Evolutionary conservation across 2,797 vertebrate species (phyloP).

Genomic region (Poeciliopsis gracilis): DNA sequence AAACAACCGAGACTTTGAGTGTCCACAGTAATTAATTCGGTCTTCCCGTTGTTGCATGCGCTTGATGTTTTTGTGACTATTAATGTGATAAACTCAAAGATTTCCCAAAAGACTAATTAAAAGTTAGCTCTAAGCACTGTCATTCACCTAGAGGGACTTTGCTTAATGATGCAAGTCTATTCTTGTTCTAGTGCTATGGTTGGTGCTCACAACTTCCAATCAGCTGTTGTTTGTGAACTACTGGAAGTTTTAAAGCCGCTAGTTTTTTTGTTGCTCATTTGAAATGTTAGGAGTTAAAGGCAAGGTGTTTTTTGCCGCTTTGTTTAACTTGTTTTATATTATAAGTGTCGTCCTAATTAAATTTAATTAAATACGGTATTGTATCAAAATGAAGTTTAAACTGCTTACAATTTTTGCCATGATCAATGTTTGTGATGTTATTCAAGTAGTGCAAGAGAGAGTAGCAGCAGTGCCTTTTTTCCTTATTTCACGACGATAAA

Average conservation of each 20-base stretch:
- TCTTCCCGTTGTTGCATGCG: background rate
- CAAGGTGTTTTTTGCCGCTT: background rate
- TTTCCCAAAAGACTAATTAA: conserved; percentile 65
- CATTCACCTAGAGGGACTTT: conserved; percentile 20
- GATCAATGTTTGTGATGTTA: background rate
- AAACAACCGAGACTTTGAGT: background rate
- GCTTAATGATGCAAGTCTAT: conserved; percentile 29
- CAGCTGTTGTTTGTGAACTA: conserved; percentile 19
- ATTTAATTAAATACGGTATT: background rate
- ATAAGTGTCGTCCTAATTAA: background rate
- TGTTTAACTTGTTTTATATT: background rate
- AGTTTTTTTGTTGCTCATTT: background rate
- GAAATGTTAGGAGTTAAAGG: background rate
- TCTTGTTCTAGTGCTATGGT: conserved; percentile 30
- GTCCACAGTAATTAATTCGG: conserved; percentile 1
- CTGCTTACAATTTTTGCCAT: background rate
- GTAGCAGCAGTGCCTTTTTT: background rate
- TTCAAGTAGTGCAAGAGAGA: background rate
- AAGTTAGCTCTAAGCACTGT: conserved; percentile 10
- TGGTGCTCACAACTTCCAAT: conserved; percentile 14
- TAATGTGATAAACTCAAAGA: conserved; percentile 22
- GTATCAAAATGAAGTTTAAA: background rate
- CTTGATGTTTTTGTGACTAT: conserved; percentile 1
- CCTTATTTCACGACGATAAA: background rate
- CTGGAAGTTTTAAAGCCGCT: background rate